These are phyloP conservation scores for Platyscapa corneri DNA, from an alignment of 1,140 invertebrate species.

Conservation along the genomic window DNA sequence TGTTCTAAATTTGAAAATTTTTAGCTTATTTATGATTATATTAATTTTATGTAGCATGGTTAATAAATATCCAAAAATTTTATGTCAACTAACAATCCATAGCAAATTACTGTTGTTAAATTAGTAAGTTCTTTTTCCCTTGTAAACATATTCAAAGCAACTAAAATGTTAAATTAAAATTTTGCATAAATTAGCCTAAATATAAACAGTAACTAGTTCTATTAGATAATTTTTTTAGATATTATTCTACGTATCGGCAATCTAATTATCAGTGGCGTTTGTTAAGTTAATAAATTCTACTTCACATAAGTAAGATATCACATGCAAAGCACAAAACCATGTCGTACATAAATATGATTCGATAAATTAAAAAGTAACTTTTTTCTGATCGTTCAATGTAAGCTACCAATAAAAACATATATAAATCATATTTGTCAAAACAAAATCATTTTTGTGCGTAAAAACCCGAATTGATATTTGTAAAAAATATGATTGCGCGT, in stretches of 20 bases:
- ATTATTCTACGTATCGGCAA: background rate
- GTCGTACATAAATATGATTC: constrained; percentile 25
- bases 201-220: background rate
- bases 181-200: background rate
- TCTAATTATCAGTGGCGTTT: constrained; percentile 5
- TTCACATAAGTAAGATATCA: constrained; percentile 16
- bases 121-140: background rate
- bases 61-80: background rate
- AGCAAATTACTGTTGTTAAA: background rate
- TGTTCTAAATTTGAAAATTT: background rate
- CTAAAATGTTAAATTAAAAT: background rate
- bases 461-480: constrained; percentile 23
- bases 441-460: background rate
- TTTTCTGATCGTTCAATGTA: background rate
- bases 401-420: background rate
- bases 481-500: constrained; percentile 6
- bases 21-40: background rate
- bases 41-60: background rate
- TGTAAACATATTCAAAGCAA: background rate
- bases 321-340: constrained; percentile 62
- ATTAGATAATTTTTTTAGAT: background rate
- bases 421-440: background rate
- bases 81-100: background rate
- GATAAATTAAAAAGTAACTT: constrained; percentile 45
- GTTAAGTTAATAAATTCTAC: constrained; percentile 38